phyloP scores from a whole-genome alignment of 2,113 vertebrate species.

The Engystomops pustulosus region DNA sequence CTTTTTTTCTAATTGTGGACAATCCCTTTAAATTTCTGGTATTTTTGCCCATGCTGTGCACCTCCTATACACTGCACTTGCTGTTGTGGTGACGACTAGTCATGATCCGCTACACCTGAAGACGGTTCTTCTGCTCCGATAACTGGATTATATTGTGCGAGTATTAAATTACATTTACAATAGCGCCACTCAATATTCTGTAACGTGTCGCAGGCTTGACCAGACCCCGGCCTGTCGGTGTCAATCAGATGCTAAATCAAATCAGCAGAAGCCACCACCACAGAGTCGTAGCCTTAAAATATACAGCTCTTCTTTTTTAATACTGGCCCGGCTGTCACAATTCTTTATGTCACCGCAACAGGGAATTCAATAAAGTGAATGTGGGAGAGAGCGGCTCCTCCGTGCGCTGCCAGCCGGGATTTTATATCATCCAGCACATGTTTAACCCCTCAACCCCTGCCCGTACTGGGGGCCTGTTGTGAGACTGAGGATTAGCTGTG shows the following conservation, averaged over 20 bases:
- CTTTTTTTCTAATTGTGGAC: too few relatives aligned
- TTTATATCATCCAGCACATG: not conserved
- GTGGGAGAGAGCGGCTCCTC: not conserved
- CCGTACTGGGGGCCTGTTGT: not conserved
- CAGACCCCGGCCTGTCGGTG: slow-evolving; percentile 21
- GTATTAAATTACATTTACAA: slow-evolving; percentile 38
- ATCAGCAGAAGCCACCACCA: not conserved
- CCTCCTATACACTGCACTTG: too few relatives aligned
- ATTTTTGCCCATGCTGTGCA: too few relatives aligned
- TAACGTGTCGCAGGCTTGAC: slow-evolving; percentile 29
- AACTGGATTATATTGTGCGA: slow-evolving; percentile 28
- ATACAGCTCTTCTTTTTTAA: slow-evolving; percentile 37
- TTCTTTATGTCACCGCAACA: slow-evolving; percentile 37
- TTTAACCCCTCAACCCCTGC: slow-evolving; percentile 23
- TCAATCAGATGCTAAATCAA: slow-evolving; percentile 46
- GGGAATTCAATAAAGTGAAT: slow-evolving; percentile 36
- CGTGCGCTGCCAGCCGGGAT: not conserved
- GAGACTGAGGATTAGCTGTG: too few relatives aligned
- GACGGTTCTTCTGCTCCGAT: slow-evolving; percentile 19
- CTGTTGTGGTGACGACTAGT: not conserved
- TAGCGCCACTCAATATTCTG: slow-evolving; percentile 32
- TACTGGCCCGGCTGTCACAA: slow-evolving; percentile 33
- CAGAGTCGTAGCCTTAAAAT: slow-evolving; percentile 35
- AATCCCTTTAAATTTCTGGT: too few relatives aligned
- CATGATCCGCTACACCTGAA: not conserved